Evolutionary conservation across 2,113 vertebrate species (phyloP).

Genomic region (Gulo gulo): DNA sequence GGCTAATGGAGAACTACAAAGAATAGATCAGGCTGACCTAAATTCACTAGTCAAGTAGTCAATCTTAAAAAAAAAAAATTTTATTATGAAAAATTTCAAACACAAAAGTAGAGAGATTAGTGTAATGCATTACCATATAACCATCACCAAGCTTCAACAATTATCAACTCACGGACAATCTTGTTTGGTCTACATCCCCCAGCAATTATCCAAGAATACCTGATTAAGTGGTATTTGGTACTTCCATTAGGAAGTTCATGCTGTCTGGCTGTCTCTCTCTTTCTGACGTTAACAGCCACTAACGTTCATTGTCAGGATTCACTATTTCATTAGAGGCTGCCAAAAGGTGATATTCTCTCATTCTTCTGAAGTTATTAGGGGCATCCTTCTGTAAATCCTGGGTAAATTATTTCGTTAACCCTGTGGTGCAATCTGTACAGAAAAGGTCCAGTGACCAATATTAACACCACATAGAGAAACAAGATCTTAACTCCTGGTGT

Average conservation of each 20-base stretch:
- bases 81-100: neutral
- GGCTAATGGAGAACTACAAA: neutral
- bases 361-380: neutral
- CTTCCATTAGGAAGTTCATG: neutral
- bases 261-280: neutral
- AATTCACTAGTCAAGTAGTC: neutral
- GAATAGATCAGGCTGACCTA: neutral
- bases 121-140: neutral
- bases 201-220: neutral
- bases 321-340: neutral
- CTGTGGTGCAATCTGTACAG: neutral
- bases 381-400: neutral
- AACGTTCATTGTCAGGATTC: neutral
- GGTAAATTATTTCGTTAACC: neutral
- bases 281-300: slow-evolving; percentile 2
- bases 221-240: neutral
- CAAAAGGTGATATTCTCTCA: neutral
- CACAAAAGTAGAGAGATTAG: neutral
- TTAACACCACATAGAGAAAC: slow-evolving; percentile 2
- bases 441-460: neutral
- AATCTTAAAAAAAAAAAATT: neutral
- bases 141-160: neutral
- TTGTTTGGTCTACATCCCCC: neutral
- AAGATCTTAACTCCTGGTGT: neutral
- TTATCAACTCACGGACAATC: neutral